phyloP scores from a whole-genome alignment of 2,113 vertebrate genomes.

The Apistogramma diplotaenia region DNA sequence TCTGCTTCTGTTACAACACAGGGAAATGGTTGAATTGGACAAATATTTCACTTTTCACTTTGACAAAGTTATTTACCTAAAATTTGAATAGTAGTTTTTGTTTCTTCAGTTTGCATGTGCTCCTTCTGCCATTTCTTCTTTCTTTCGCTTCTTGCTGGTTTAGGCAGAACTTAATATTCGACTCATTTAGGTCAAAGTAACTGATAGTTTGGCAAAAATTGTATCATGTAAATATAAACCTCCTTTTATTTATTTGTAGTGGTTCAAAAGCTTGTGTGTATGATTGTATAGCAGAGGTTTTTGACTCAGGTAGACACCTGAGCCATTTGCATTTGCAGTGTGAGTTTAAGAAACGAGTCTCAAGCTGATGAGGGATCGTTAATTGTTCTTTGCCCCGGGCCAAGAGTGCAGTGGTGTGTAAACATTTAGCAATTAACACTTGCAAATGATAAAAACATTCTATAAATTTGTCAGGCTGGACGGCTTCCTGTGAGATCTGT shows the following conservation, averaged over 20 bases:
- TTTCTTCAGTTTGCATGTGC: neutral
- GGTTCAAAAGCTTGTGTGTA: neutral
- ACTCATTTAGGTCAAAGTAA: neutral
- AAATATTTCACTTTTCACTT: slow-evolving; percentile 7
- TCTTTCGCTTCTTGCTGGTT: neutral
- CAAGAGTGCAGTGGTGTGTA: neutral
- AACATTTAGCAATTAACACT: neutral
- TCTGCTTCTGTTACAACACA: neutral
- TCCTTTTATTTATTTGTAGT: neutral
- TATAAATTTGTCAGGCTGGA: slow-evolving; percentile 25
- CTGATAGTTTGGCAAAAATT: neutral
- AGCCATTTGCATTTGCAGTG: neutral
- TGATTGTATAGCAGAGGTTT: neutral
- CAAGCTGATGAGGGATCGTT: neutral
- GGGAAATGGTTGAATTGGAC: neutral
- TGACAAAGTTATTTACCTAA: slow-evolving; percentile 21
- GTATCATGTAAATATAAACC: neutral
- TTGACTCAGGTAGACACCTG: too few relatives aligned
- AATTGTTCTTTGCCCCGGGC: slow-evolving; percentile 1
- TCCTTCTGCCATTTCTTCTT: neutral
- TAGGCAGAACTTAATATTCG: neutral
- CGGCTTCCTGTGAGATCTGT: neutral
- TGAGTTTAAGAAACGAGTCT: neutral
- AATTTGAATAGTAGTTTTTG: slow-evolving; percentile 29
- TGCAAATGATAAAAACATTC: neutral